Evolutionary conservation across 2,888 invertebrate species (phyloP), one percentile per base, ranked within the genome.

Genomic region (Heterodera filipjevi): DNA sequence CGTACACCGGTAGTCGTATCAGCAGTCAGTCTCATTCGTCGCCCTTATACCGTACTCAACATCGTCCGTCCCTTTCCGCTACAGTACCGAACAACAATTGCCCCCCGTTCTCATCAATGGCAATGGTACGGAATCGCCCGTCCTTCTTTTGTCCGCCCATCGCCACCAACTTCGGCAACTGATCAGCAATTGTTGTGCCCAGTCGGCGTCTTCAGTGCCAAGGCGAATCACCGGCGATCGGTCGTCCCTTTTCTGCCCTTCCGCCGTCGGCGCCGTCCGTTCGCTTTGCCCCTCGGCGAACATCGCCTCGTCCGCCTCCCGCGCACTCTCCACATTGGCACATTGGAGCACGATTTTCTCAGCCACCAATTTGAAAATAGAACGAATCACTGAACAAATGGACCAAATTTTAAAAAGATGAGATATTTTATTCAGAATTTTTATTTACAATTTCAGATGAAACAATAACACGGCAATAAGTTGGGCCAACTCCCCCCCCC

Each of bases 351-450:
- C 68, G 33, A 71, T 71, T 39, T 71, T 3, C 49, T 77, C 77
- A n/a, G 77, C 77, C 33, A 77, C 33, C 46, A 27, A 32, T 14
- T 66, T 44, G 77, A 77, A 77, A 19, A 77, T 77, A 49, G 66
- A 32, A 53, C 44, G 35, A 32, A 77, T 77, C 68, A 77, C 77
- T 77, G 33, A 71, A 77, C 10, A 32, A 33, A 66, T 49, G 49
- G 14, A 49, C 16, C 10, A 49, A 49, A 8, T 16, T 3, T 19
- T 14, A 14, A 16, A 49, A 19, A 49, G 16, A 16, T n/a, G n/a
- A n/a, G n/a, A n/a, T n/a, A n/a, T n/a, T n/a, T n/a, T n/a, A n/a
- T n/a, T n/a, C n/a, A n/a, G n/a, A n/a, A n/a, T n/a, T n/a, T n/a
- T n/a, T n/a, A n/a, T n/a, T n/a, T n/a, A n/a, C n/a, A n/a, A n/a